A percentile compares a stretch with the other conserved stretches of the same genome.
Evolutionary conservation across 2,113 vertebrate species (phyloP).

Genomic region (Ailurus styani): DNA sequence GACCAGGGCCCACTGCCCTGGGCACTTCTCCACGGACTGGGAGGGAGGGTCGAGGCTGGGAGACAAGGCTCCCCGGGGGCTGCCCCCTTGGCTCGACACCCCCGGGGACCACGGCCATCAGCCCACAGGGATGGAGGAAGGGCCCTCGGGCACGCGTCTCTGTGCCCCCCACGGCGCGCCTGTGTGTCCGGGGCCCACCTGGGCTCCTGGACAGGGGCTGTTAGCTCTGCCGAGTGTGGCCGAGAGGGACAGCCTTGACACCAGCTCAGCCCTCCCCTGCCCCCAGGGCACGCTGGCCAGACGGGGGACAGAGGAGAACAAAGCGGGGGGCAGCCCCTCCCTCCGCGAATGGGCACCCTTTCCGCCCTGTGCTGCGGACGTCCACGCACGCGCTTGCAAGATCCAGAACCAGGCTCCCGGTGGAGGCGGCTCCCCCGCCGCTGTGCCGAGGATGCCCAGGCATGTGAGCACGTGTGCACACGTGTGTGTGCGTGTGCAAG

Average conservation of each 20-base stretch:
- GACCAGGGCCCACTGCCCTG: neutral
- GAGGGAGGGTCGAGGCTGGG: too few species aligned
- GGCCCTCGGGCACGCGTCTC: rapidly evolving
- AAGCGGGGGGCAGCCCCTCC: rapidly evolving
- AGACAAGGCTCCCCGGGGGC: neutral
- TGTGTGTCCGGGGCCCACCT: neutral
- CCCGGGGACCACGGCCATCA: neutral
- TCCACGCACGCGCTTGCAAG: rapidly evolving
- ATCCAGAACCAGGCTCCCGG: neutral
- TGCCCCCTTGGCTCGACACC: neutral
- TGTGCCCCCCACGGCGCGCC: neutral
- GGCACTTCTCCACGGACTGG: neutral
- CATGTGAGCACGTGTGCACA: rapidly evolving
- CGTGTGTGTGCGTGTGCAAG: rapidly evolving
- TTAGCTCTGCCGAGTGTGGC: neutral
- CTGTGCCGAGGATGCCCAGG: rapidly evolving
- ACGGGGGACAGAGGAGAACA: rapidly evolving
- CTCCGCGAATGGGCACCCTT: too few species aligned
- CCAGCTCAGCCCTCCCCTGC: neutral
- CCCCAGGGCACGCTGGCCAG: rapidly evolving
- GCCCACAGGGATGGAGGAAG: neutral
- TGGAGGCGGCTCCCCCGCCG: rapidly evolving
- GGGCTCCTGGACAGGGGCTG: neutral
- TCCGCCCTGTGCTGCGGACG: rapidly evolving
- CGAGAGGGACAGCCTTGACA: neutral